These are phyloP conservation scores for Thalassoma bifasciatum DNA, from an alignment of 2,113 vertebrate species.

Conservation along the genomic window DNA sequence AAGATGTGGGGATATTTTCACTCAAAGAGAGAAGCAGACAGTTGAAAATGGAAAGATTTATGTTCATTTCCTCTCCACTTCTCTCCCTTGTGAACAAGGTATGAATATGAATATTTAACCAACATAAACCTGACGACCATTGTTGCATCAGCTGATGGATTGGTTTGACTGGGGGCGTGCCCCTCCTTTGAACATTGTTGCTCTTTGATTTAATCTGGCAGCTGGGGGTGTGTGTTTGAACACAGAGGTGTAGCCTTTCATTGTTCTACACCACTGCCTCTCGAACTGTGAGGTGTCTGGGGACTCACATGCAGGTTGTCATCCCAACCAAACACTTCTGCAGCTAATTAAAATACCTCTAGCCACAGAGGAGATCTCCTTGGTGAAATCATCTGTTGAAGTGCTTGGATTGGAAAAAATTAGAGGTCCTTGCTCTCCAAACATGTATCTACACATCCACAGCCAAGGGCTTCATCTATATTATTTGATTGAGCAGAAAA, in stretches of 20 bases:
- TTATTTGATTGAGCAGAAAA: slow-evolving; percentile 6
- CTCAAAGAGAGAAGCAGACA: slow-evolving; percentile 42
- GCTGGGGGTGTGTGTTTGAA: slow-evolving; percentile 49
- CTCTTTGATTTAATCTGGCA: slow-evolving; percentile 64
- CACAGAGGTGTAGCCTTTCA: slow-evolving; percentile 35
- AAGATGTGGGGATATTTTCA: neutral
- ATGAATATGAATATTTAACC: slow-evolving; percentile 66
- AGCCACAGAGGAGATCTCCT: slow-evolving; percentile 14
- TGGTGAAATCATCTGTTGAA: slow-evolving; percentile 36
- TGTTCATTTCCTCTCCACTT: slow-evolving; percentile 37
- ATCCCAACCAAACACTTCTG: slow-evolving; percentile 44
- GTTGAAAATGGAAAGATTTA: slow-evolving; percentile 42
- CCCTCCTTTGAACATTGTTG: slow-evolving; percentile 54
- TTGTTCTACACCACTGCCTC: slow-evolving; percentile 47
- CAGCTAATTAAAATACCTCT: slow-evolving; percentile 51
- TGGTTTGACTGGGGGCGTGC: slow-evolving; percentile 49
- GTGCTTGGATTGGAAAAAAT: slow-evolving; percentile 25
- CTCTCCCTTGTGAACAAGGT: slow-evolving; percentile 39
- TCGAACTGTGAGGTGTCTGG: slow-evolving; percentile 15
- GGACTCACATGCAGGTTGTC: slow-evolving; percentile 31
- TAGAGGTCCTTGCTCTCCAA: slow-evolving; percentile 16
- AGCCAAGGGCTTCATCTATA: neutral
- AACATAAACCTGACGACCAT: slow-evolving; percentile 56
- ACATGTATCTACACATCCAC: neutral
- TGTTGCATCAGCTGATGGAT: slow-evolving; percentile 62